Evolutionary conservation across 2,797 vertebrate species (phyloP).

Genomic region (Furcifer pardalis): DNA sequence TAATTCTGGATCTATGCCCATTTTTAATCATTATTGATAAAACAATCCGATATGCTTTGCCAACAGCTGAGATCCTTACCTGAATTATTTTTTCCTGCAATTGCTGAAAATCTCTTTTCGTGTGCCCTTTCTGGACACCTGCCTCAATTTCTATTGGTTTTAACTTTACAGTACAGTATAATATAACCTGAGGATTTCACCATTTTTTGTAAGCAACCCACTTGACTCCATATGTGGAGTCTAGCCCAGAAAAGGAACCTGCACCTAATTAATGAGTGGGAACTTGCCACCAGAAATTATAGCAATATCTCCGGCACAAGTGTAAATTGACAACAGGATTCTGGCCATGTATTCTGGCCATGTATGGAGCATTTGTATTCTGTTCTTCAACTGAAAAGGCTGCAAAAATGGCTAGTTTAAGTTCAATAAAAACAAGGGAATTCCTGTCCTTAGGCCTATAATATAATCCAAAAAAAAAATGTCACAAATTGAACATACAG

Average conservation of each 20-base stretch:
- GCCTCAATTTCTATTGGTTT: background rate
- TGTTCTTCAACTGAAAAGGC: background rate
- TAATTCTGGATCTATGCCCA: background rate
- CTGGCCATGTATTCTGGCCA: no score
- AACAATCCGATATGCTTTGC: conserved; percentile 1
- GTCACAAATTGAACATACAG: no score
- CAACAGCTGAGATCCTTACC: background rate
- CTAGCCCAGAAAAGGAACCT: rapidly evolving
- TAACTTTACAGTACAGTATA: rapidly evolving
- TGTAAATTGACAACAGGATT: no score
- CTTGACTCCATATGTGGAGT: background rate
- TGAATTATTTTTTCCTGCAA: background rate
- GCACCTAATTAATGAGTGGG: no score
- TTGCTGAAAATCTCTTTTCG: background rate
- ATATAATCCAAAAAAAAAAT: no score
- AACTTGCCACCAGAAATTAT: no score
- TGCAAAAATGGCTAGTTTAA: background rate
- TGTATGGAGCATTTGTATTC: background rate
- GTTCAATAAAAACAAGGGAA: background rate
- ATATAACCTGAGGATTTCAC: rapidly evolving
- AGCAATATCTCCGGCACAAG: no score
- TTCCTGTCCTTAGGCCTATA: background rate
- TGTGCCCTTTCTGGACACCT: background rate
- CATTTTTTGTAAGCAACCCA: rapidly evolving
- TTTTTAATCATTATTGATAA: background rate